Conservation (phyloP, 2,888 invertebrate genomes). For the Zootermopsis nevadensis region DNA sequence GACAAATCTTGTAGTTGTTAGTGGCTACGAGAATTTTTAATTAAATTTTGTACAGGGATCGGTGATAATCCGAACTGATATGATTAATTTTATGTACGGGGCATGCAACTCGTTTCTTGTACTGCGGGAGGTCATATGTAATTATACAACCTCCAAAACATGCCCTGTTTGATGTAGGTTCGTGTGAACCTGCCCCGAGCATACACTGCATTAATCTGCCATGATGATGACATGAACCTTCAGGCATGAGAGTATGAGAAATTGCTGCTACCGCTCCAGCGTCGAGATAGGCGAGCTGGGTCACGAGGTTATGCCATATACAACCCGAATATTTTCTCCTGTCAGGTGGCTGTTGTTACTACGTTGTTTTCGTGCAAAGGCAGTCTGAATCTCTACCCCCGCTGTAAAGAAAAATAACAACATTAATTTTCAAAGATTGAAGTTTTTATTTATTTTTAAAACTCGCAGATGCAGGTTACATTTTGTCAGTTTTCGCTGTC, state of each 20-base stretch:
- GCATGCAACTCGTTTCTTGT: background rate
- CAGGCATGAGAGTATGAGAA: constrained; percentile 6
- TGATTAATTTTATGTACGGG: background rate
- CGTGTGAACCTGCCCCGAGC: background rate
- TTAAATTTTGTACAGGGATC: background rate
- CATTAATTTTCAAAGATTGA: too few relatives aligned
- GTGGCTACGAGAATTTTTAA: background rate
- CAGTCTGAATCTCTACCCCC: too few relatives aligned
- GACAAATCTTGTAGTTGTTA: too few relatives aligned
- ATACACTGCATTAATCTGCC: background rate
- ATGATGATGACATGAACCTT: background rate
- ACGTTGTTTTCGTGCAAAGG: background rate
- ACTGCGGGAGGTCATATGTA: background rate
- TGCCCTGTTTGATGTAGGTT: background rate
- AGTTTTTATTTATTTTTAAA: too few relatives aligned
- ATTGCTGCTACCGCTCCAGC: background rate
- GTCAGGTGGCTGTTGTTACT: background rate
- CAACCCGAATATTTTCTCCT: background rate
- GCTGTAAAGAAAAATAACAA: too few relatives aligned
- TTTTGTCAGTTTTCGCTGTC: too few relatives aligned
- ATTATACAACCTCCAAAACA: constrained; percentile 10
- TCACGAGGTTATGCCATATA: constrained; percentile 7
- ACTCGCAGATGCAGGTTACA: too few relatives aligned
- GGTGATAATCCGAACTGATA: background rate
- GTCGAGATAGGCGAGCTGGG: background rate